Evolutionary conservation across 2,797 vertebrate genomes (phyloP).

Genomic region (Xyrichtys novacula): DNA sequence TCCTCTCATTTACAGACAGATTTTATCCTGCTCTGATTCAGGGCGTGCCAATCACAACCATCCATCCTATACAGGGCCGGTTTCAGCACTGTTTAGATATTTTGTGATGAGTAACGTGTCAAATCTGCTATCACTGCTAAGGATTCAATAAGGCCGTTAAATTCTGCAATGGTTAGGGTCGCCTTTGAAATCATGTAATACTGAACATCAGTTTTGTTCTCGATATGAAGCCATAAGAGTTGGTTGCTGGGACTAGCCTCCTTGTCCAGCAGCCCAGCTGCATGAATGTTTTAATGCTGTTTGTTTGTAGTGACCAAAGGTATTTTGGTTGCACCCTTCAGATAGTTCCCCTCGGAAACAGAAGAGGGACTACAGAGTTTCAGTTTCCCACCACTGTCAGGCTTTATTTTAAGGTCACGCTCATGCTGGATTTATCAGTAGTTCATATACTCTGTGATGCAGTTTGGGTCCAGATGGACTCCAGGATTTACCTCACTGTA

Average conservation of each 20-base stretch:
- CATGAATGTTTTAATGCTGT: not conserved
- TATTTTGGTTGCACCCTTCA: not conserved
- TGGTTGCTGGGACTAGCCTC: not conserved
- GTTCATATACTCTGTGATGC: not conserved
- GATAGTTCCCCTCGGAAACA: not conserved
- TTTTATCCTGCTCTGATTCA: not conserved
- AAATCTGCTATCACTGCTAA: not conserved
- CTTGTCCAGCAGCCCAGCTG: not conserved
- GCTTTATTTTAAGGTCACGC: not conserved
- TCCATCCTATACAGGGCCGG: not conserved
- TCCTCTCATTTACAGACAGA: not conserved
- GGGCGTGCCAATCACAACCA: not conserved
- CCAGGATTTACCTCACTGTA: not conserved
- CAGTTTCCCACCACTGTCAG: not conserved
- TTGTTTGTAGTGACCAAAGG: not conserved
- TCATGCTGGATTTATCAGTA: not conserved
- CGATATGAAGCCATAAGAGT: not conserved
- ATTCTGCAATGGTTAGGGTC: not conserved
- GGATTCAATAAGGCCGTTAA: not conserved
- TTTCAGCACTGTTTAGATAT: not conserved
- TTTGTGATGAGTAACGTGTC: not conserved
- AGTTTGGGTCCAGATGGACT: constrained; percentile 13
- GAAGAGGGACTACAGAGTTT: not conserved
- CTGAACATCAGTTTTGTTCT: not conserved
- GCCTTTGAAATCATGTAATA: not conserved